These are phyloP conservation scores for Callorhinus ursinus DNA, from an alignment of 2,113 vertebrate species.

Conservation along the genomic window DNA sequence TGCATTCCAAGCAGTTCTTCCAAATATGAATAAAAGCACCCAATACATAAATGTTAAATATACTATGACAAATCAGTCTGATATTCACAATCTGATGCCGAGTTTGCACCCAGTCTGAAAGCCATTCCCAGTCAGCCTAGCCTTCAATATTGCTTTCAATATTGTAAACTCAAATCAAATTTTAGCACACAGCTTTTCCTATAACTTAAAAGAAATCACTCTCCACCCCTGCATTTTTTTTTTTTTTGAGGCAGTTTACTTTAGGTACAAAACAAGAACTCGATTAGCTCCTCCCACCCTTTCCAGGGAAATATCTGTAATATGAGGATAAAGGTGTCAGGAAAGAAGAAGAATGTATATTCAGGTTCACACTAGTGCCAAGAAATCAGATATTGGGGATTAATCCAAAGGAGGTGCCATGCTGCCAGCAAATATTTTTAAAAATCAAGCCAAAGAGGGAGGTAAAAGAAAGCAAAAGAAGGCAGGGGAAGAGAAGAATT, in stretches of 20 bases:
- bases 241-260: neutral
- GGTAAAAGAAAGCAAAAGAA: neutral
- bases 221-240: neutral
- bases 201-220: neutral
- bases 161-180: neutral
- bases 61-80: neutral
- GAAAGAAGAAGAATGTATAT: neutral
- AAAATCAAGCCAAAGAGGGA: neutral
- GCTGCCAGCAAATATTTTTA: neutral
- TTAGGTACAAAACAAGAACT: neutral
- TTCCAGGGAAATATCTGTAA: neutral
- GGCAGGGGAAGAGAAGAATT: neutral
- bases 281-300: neutral
- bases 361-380: neutral
- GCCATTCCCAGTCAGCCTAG: neutral
- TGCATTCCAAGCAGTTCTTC: neutral
- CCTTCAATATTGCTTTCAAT: neutral
- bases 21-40: neutral
- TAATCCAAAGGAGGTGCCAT: neutral
- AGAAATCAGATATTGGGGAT: neutral
- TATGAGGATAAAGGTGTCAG: neutral
- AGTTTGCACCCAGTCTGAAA: neutral
- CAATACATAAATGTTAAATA: neutral
- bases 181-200: neutral
- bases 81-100: neutral